Base-by-base conservation (phyloP, 2,888 invertebrate species). In the Carabus problematicus region DNA sequence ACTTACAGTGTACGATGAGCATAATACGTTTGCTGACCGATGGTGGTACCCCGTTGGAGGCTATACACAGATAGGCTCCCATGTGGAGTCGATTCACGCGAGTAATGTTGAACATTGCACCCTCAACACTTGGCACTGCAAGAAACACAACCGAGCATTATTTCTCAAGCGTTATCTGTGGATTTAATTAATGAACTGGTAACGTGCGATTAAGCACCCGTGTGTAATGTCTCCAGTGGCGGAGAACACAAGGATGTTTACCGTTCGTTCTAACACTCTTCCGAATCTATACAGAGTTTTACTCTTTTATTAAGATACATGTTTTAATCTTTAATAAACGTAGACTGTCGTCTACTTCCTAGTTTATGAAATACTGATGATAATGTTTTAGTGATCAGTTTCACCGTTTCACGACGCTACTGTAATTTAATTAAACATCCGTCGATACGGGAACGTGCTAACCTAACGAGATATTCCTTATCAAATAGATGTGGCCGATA, bases 21-120 rank as follows among this genome's bases (percentile, higher is more conserved):
- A 91, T 91, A 76, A 95, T 94, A 77, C 94, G 84, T 81, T 94
- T 94, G 86, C 94, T 94, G 74, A 94, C 92, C 41, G 93, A 91
- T 0, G 95, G 95, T 9, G 94, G 95, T 12, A 93, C 89, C 8
- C 93, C 93, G 77, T 93, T 93, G 45, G 91, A 90, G 0, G 93
- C 93, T 72, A 93, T 92, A 79, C 93, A 93, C 40, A 92, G 82
- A 79, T 92, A 92, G 43, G 91, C 89, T 8, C 92, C 93, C 86
- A 93, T 93, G 78, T 93, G 91, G 70, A 91, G 89, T 72, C 93
- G 84, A 74, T 87, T 90, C 55, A 92, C 90, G 62, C 88, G 85
- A 68, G 87, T 87, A 75, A 92, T 87, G 76, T 89, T 87, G 75
- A 92, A 82, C 72, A 88, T 85, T 1, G 90, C 84, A 0, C 91